These are phyloP conservation scores for Diorhabda carinulata DNA, from an alignment of 1,140 invertebrate genomes.

Conservation along the genomic window DNA sequence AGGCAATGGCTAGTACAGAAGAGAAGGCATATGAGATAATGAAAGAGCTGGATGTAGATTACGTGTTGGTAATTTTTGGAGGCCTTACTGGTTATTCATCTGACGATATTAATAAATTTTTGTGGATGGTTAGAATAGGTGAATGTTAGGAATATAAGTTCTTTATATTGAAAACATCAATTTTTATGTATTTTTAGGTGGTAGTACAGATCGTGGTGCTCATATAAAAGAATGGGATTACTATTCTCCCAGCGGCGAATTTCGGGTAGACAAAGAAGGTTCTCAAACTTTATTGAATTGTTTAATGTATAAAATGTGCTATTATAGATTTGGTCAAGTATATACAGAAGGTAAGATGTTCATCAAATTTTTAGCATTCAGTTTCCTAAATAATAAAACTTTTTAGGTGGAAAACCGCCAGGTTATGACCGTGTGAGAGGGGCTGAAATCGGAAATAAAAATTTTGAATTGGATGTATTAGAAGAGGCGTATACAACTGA, in stretches of 20 bases:
- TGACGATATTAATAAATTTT: constrained; percentile 97
- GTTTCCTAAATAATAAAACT: neutral
- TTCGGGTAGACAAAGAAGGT: constrained; percentile 88
- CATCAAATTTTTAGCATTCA: neutral
- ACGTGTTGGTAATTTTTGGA: constrained; percentile 97
- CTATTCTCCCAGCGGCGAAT: constrained; percentile 91
- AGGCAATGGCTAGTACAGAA: constrained; percentile 96
- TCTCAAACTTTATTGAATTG: constrained; percentile 83
- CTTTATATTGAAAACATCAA: neutral
- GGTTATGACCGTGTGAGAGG: constrained; percentile 88
- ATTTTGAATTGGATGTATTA: constrained; percentile 87
- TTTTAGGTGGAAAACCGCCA: constrained; percentile 67
- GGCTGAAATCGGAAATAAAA: constrained; percentile 92
- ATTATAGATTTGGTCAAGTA: constrained; percentile 89
- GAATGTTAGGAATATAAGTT: neutral
- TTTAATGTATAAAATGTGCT: constrained; percentile 96
- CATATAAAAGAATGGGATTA: constrained; percentile 97
- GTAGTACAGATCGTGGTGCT: constrained; percentile 87
- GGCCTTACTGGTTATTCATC: constrained; percentile 97
- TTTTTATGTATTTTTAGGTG: constrained; percentile 51
- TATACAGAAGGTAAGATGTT: constrained; percentile 86
- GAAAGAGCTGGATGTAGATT: constrained; percentile 94
- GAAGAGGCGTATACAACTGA: constrained; percentile 97
- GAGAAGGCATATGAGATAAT: constrained; percentile 97
- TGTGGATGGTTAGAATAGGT: constrained; percentile 98